Percentiles rank a stretch among this genome's conserved stretches.
Conservation (phyloP, 92 coral and sea anemone genomes). For the Metridium senile region DNA sequence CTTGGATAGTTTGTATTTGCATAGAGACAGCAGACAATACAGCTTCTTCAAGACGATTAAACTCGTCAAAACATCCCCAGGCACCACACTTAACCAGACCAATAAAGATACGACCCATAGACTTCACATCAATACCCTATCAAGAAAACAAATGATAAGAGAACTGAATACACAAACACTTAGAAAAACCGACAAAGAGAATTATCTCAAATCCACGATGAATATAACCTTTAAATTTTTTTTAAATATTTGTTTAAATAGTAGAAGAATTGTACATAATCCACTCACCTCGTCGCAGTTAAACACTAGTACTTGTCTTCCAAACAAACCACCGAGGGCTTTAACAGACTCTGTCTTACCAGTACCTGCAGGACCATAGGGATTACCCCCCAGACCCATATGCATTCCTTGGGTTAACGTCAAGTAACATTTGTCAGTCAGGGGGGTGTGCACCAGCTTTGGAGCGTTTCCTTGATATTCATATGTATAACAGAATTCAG, state of each 20-base stretch:
- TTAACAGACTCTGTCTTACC: constrained; percentile 99
- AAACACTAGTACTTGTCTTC: constrained; percentile 94
- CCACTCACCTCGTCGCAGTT: constrained; percentile 93
- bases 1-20: constrained; percentile 99
- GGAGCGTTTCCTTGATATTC: constrained; percentile 98
- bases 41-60: constrained; percentile 98
- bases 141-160: neutral
- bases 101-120: constrained; percentile 99
- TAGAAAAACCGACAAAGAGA: neutral
- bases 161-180: neutral
- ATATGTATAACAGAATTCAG: constrained; percentile 92
- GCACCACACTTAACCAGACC: constrained; percentile 99
- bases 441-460: constrained; percentile 99
- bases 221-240: too few relatives aligned
- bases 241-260: too few relatives aligned
- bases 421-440: constrained; percentile 98
- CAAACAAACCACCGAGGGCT: constrained; percentile 97
- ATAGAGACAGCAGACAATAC: constrained; percentile 98
- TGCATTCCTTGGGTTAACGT: constrained; percentile 99
- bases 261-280: too few relatives aligned
- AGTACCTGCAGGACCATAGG: constrained; percentile 99
- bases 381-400: constrained; percentile 99
- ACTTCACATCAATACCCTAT: constrained; percentile 97
- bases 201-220: too few relatives aligned
- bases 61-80: constrained; percentile 99